phyloP scores from a whole-genome alignment of 2,888 invertebrate species.

The Drosophila mimetica region DNA sequence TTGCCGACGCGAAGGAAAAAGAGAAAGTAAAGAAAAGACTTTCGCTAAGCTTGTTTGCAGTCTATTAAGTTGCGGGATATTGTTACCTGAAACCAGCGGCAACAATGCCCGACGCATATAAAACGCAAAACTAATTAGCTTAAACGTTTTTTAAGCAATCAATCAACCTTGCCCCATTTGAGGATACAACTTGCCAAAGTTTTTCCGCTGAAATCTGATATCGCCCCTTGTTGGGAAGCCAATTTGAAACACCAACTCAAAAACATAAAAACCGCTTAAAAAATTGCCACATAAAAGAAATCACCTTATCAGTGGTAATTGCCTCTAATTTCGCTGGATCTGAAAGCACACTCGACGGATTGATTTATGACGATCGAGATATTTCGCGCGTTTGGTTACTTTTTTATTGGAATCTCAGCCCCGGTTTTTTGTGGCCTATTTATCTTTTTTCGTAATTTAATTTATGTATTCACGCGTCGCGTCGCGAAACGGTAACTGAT shows the following conservation, averaged over 20 bases:
- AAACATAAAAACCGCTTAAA: constrained; percentile 25
- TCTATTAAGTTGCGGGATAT: constrained; percentile 36
- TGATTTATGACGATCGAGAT: constrained; percentile 69
- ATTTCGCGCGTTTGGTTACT: constrained; percentile 33
- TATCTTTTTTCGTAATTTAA: constrained; percentile 21
- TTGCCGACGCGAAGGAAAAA: constrained; percentile 32
- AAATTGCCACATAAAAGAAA: constrained; percentile 51
- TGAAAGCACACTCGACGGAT: constrained; percentile 42
- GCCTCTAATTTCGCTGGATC: constrained; percentile 56
- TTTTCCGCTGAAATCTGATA: constrained; percentile 24
- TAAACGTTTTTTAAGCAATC: constrained; percentile 38
- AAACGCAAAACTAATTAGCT: constrained; percentile 44
- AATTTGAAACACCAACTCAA: constrained; percentile 16
- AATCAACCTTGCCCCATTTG: constrained; percentile 32
- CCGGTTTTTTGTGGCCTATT: constrained; percentile 11
- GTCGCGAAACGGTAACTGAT: constrained; percentile 11
- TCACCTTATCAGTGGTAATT: constrained; percentile 67
- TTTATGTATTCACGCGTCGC: constrained; percentile 34
- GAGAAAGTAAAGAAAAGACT: not conserved
- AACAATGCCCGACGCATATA: constrained; percentile 4
- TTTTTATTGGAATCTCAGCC: constrained; percentile 27
- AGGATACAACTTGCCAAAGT: constrained; percentile 16
- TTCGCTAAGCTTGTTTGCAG: constrained; percentile 34
- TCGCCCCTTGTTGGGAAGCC: not conserved
- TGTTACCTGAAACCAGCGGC: constrained; percentile 34